phyloP scores from a whole-genome alignment of 37 sponge, comb jelly and placozoan genomes.

The Lycopodina hypogea region DNA sequence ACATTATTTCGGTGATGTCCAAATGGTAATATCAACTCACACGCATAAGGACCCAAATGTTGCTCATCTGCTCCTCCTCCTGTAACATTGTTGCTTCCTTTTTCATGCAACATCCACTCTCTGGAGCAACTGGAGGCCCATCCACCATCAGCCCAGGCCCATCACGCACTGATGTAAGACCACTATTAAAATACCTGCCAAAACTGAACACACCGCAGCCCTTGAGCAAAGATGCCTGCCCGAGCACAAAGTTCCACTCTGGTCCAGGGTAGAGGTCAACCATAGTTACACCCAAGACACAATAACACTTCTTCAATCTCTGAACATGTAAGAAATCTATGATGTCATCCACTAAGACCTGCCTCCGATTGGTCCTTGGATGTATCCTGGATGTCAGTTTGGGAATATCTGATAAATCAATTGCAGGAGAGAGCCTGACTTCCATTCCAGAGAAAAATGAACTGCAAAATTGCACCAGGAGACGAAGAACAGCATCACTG shows the following conservation, averaged over 20 bases:
- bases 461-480: slow-evolving; percentile 43
- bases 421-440: slow-evolving; percentile 33
- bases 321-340: slow-evolving; percentile 21
- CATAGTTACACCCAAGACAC: slow-evolving; percentile 62
- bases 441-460: slow-evolving; percentile 61
- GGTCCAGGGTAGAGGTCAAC: slow-evolving; percentile 84
- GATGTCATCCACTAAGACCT: slow-evolving; percentile 53
- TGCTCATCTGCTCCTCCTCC: slow-evolving; percentile 19
- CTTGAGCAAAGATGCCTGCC: slow-evolving; percentile 63
- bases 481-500: slow-evolving; percentile 16
- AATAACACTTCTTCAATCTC: slow-evolving; percentile 28
- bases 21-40: too few relatives aligned
- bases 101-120: not conserved
- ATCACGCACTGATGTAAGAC: not conserved
- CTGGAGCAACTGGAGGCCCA: not conserved
- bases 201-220: slow-evolving; percentile 81
- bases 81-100: not conserved
- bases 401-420: slow-evolving; percentile 31
- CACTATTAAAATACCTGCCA: slow-evolving; percentile 59
- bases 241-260: slow-evolving; percentile 89
- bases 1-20: too few relatives aligned
- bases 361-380: slow-evolving; percentile 39
- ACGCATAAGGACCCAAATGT: slow-evolving; percentile 49
- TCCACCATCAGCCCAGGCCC: not conserved
- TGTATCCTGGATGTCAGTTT: slow-evolving; percentile 51